Evolutionary conservation across 2,797 vertebrate genomes (phyloP), one percentile per base, ranked within the genome.

Genomic region (Nasua narica): DNA sequence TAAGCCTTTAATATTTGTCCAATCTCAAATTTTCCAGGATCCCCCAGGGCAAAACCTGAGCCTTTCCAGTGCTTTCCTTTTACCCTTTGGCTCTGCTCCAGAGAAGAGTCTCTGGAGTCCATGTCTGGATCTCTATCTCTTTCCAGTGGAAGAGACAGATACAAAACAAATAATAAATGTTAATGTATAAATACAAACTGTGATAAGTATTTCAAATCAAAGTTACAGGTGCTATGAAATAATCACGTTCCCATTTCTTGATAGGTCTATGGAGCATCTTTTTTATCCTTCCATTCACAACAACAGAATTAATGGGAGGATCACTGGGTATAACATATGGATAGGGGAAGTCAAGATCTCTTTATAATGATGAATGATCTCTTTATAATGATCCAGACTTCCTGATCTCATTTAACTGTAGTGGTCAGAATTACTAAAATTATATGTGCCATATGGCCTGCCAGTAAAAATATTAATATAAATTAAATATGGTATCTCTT

Each of bases 11-110:
- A n/a, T n/a, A n/a, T n/a, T n/a, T n/a, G n/a, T n/a, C n/a, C n/a
- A n/a, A n/a, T n/a, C 50, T 95, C 56, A n/a, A 74, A 46, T 54
- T 89, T 92, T 43, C 82, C 78, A 92, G 54, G 77, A 92, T 60
- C 11, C 40, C 81, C 27, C 48, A 76, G 74, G 19, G 48, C 43
- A 74, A 52, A 85, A 89, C 27, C 15, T 87, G 87, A 93, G 43
- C 37, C 70, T 46, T 94, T 18, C 48, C 52, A 54, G 7, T 67
- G 60, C 58, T 89, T 77, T 76, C 77, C 76, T 93, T 92, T 52
- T 23, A 48, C 48, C 69, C 40, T 40, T 40, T 62, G 76, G 43
- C 23, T 85, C 48, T 18, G 16, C 35, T 87, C n/a, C 13, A 72
- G 74, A 60, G 46, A 70, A 23, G 40, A 15, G 32, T 58, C 16